A percentile compares a stretch with the other conserved stretches of the same genome.
Conservation (phyloP, 2,888 invertebrate genomes). For the Drosophila paramelanica region DNA sequence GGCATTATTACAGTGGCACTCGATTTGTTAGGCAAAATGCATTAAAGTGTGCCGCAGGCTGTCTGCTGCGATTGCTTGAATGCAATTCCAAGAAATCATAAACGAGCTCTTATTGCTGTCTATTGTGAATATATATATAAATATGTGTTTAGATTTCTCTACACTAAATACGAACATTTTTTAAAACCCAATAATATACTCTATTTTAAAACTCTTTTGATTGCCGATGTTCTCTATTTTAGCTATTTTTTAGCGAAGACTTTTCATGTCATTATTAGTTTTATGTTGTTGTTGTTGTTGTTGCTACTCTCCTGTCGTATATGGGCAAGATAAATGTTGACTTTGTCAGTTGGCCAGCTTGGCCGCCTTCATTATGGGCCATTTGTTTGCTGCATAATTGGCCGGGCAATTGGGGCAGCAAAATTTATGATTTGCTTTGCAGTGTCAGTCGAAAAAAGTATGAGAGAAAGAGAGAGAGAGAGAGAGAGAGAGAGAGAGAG, state of each 20-base stretch:
- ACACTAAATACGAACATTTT: not conserved
- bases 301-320: slow-evolving; percentile 36
- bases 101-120: slow-evolving; percentile 3
- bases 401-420: slow-evolving; percentile 70
- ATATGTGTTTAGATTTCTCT: not conserved
- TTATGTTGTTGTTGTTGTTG: slow-evolving; percentile 11
- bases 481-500: not conserved
- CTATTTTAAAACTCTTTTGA: no score
- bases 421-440: slow-evolving; percentile 69
- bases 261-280: slow-evolving; percentile 48
- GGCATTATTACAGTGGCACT: slow-evolving; percentile 26
- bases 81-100: not conserved
- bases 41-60: slow-evolving; percentile 30
- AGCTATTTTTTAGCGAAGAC: not conserved
- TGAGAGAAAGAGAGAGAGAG: not conserved
- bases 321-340: slow-evolving; percentile 74
- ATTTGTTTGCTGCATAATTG: slow-evolving; percentile 80
- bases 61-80: not conserved
- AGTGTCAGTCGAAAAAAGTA: slow-evolving; percentile 2
- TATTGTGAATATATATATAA: not conserved
- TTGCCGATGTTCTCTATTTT: no score
- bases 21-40: slow-evolving; percentile 14
- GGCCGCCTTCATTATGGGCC: slow-evolving; percentile 76
- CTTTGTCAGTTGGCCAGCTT: slow-evolving; percentile 68
- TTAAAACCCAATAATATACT: no score